These are phyloP conservation scores for Pherbina coryleti DNA, from an alignment of 2,888 invertebrate species.

Conservation along the genomic window DNA sequence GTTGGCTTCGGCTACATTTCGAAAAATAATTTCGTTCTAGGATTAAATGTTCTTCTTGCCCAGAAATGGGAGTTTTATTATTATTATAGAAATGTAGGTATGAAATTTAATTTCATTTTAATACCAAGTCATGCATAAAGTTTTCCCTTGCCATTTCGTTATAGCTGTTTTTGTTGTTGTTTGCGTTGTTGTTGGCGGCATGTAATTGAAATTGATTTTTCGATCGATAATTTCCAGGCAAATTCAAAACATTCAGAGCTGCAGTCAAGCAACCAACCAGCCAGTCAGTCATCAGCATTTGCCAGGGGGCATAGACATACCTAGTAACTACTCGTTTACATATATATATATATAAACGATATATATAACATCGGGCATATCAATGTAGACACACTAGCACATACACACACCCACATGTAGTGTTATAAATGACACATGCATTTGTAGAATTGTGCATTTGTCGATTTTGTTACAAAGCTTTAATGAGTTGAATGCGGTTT, in stretches of 20 bases:
- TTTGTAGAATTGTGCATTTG: neutral
- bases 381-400: neutral
- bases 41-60: too few relatives aligned
- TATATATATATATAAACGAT: neutral
- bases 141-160: slow-evolving; percentile 1
- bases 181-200: slow-evolving; percentile 24
- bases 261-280: slow-evolving; percentile 27
- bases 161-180: slow-evolving; percentile 48
- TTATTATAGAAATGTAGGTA: too few relatives aligned
- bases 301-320: too few relatives aligned
- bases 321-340: too few relatives aligned
- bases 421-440: neutral
- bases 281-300: neutral
- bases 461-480: slow-evolving; percentile 12
- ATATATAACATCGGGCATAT: neutral
- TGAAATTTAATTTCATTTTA: neutral
- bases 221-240: slow-evolving; percentile 67
- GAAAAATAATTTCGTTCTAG: too few relatives aligned
- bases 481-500: slow-evolving; percentile 25
- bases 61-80: too few relatives aligned
- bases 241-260: slow-evolving; percentile 50
- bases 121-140: neutral
- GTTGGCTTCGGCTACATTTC: too few relatives aligned
- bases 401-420: neutral
- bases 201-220: slow-evolving; percentile 65